Conservation (phyloP, 2,797 vertebrate genomes). For the Ctenopoma kingsleyae region DNA sequence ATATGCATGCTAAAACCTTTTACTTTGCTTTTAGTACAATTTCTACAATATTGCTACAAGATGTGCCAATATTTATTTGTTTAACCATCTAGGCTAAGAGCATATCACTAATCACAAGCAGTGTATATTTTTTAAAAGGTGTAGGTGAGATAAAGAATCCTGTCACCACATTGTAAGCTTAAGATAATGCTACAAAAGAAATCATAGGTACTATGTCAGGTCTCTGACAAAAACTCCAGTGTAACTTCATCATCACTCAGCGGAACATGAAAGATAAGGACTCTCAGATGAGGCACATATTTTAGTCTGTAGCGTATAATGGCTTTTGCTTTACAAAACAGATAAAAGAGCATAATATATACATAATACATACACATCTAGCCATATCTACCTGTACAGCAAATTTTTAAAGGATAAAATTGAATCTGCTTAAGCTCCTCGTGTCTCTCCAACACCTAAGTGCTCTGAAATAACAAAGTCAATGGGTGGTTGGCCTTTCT, state of each 20-base stretch:
- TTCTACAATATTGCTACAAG: background rate
- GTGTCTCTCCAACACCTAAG: conserved; percentile 21
- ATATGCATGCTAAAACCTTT: too few species aligned
- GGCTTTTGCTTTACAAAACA: conserved; percentile 11
- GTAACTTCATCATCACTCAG: background rate
- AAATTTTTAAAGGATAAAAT: conserved; percentile 24
- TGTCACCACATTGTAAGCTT: background rate
- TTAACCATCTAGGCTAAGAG: background rate
- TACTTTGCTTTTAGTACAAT: too few species aligned
- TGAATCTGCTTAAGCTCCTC: conserved; percentile 5
- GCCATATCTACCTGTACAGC: conserved; percentile 2
- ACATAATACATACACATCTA: background rate
- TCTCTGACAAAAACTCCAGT: conserved; percentile 11
- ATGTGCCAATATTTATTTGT: background rate
- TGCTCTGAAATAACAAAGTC: conserved; percentile 58
- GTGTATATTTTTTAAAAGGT: background rate
- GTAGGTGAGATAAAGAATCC: background rate
- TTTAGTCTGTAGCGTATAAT: background rate
- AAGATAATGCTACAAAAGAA: background rate
- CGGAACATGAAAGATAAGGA: too few species aligned
- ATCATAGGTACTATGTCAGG: background rate
- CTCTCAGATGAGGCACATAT: too few species aligned
- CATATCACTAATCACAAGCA: background rate
- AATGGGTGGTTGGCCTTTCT: conserved; percentile 57
- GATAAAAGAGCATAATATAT: background rate